Evolutionary conservation across 2,888 invertebrate genomes (phyloP).

Genomic region (Congeria kusceri): DNA sequence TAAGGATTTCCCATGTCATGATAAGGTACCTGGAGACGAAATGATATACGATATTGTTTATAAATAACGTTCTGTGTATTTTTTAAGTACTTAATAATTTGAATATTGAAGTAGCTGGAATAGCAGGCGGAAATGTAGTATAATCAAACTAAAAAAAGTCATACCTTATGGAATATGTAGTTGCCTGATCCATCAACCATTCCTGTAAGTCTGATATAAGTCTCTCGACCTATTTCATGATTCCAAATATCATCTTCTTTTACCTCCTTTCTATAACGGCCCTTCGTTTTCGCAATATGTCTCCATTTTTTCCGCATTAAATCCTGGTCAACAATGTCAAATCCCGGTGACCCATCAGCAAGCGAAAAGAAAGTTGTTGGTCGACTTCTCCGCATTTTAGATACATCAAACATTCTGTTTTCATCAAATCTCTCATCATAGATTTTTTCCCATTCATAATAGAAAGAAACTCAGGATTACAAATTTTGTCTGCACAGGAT

Average conservation of each 20-base stretch:
- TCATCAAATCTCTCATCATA: neutral
- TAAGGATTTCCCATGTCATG: neutral
- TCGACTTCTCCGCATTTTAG: neutral
- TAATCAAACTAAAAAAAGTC: too few relatives aligned
- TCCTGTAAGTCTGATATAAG: neutral
- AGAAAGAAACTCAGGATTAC: neutral
- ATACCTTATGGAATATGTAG: neutral
- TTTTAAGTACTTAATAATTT: too few relatives aligned
- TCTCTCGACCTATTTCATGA: neutral
- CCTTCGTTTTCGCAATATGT: neutral
- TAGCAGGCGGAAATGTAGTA: too few relatives aligned
- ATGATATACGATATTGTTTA: too few relatives aligned
- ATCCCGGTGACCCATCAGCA: neutral
- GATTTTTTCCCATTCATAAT: neutral
- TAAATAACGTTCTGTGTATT: too few relatives aligned
- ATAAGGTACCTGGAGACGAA: too few relatives aligned
- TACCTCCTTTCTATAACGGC: neutral
- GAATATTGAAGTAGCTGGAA: too few relatives aligned
- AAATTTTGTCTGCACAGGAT: neutral
- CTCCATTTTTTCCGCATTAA: neutral
- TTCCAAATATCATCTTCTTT: conserved; percentile 1
- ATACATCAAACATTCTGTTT: neutral
- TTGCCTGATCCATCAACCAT: neutral
- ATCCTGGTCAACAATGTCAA: neutral
- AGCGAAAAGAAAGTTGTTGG: neutral